Base-by-base conservation (phyloP, 2,113 vertebrate species). In the Vidua chalybeata region DNA sequence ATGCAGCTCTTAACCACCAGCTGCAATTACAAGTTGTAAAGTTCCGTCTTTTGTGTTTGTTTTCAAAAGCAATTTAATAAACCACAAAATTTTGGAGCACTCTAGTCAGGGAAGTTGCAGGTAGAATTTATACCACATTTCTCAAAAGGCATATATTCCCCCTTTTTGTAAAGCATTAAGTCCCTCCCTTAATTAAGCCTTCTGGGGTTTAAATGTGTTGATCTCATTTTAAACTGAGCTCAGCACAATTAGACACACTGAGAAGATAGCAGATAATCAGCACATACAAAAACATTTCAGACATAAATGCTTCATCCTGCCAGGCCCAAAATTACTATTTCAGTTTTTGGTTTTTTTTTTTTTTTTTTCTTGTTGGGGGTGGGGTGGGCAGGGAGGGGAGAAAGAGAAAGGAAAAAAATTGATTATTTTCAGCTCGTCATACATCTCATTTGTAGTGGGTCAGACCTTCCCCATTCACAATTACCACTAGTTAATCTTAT, bases 141-240 rank as follows among this genome's bases (percentile, higher is more conserved):
- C 93, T 97, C 78, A 92, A 96, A 96, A 97, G 95, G 80, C 37
- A 6, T 87, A 95, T 96, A 96, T 89, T 82, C 82, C 77, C 63
- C 90, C 68, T 95, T 96, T 98, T 98, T 96, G 96, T 96, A 97
- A 72, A 96, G 87, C 97, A 97, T 97, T 97, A 97, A 98, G 98
- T 98, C 98, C 98, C 98, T 98, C 98, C 98, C 98, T 99, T 99
- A 99, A 99, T 99, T 98, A 99, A 99, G 98, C 98, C 99, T 99
- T 98, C 97, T 98, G 99, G 99, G 99, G 98, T 99, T 99, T 99
- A 98, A 98, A 96, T 98, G 98, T 97, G 98, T 99, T 99, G 98
- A 98, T 99, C 98, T 99, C 98, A 98, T 99, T 99, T 99, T 99
- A 98, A 98, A 99, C 98, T 97, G 97, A 98, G 98, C 98, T 99